These are phyloP conservation scores for Drosophila algonquin DNA, from an alignment of 2,888 invertebrate species.

Conservation along the genomic window DNA sequence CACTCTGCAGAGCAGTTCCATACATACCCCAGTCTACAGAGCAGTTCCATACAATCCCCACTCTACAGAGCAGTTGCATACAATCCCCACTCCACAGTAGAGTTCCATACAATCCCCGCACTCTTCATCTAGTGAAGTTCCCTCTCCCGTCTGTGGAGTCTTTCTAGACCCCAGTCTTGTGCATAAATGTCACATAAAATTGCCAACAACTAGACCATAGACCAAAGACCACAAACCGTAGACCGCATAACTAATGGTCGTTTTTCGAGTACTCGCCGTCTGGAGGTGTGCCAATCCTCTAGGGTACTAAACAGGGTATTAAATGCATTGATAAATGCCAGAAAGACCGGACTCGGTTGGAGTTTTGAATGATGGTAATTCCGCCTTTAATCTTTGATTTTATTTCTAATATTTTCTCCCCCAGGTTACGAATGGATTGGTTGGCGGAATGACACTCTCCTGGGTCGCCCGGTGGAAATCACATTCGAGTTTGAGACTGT, in stretches of 20 bases:
- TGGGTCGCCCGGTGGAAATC: conserved; percentile 88
- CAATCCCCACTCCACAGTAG: too few relatives aligned
- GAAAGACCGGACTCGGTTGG: too few relatives aligned
- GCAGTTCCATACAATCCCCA: too few relatives aligned
- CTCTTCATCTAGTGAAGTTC: too few relatives aligned
- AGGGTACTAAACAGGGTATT: neutral
- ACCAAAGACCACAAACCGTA: neutral
- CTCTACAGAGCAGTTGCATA: too few relatives aligned
- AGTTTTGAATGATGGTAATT: too few relatives aligned
- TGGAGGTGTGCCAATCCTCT: neutral
- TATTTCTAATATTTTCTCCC: conserved; percentile 36
- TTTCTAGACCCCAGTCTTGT: conserved; percentile 10
- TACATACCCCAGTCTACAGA: too few relatives aligned
- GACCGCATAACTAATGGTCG: conserved; percentile 19
- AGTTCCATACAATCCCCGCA: too few relatives aligned
- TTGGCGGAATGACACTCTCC: conserved; percentile 89
- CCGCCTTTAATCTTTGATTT: neutral
- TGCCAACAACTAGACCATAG: conserved; percentile 22
- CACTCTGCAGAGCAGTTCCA: too few relatives aligned
- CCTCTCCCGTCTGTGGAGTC: neutral
- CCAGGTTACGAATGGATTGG: conserved; percentile 93
- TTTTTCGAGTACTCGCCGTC: neutral
- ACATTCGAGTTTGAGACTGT: conserved; percentile 91
- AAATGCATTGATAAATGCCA: neutral
- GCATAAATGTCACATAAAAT: conserved; percentile 52